Percentiles rank a stretch among this genome's conserved stretches.
Evolutionary conservation across 2,888 invertebrate species (phyloP).

Genomic region (Cosmopolites sordidus): DNA sequence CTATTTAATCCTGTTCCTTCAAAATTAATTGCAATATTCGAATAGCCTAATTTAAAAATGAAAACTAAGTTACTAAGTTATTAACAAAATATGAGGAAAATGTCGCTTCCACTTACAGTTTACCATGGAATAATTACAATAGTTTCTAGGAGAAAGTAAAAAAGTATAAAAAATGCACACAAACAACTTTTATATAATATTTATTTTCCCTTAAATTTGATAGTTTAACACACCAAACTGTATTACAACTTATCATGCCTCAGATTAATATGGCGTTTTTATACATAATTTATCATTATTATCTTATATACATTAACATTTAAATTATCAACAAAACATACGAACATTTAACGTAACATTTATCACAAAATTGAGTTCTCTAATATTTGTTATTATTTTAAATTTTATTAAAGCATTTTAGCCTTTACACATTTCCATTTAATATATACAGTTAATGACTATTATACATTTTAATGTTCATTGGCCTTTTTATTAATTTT

Average conservation of each 20-base stretch:
- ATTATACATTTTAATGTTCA: too few species aligned
- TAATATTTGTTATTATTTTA: conserved; percentile 5
- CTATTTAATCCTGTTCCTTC: too few species aligned
- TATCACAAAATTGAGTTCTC: conserved; percentile 25
- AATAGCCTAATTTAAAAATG: too few species aligned
- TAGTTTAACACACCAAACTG: conserved; percentile 10
- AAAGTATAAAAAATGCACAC: too few species aligned
- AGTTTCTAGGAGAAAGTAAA: too few species aligned
- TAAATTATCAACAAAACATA: conserved; percentile 18
- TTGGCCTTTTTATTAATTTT: too few species aligned
- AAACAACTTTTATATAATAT: conserved; percentile 29
- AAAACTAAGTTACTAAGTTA: too few species aligned
- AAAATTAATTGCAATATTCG: too few species aligned
- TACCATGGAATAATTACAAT: too few species aligned
- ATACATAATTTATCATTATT: conserved; percentile 12
- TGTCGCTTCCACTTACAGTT: too few species aligned
- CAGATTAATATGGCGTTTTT: conserved; percentile 7
- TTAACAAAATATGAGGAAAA: too few species aligned
- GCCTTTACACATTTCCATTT: neutral
- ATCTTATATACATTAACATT: conserved; percentile 23
- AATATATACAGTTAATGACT: neutral
- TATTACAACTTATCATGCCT: conserved; percentile 10
- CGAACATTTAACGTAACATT: conserved; percentile 15
- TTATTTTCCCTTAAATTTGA: neutral
- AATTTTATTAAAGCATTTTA: neutral